Percentiles rank a stretch among this genome's conserved stretches.
Evolutionary conservation across 2,888 invertebrate species (phyloP).

Genomic region (Mesorhabditis spiculigera): DNA sequence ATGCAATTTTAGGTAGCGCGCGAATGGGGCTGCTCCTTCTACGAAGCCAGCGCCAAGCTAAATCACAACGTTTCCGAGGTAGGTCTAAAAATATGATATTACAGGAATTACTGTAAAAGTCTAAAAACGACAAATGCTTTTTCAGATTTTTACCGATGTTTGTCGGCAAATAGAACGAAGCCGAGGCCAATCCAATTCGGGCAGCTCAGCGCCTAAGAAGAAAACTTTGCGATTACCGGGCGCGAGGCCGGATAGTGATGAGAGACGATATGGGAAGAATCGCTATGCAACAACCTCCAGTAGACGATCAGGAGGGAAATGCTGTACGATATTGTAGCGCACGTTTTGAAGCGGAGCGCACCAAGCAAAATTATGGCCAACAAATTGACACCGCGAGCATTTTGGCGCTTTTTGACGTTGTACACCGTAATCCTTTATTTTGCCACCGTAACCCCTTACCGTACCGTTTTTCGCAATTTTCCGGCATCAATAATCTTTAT

Average conservation of each 20-base stretch:
- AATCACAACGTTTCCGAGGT: slow-evolving; percentile 98
- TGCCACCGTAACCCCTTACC: too few species aligned
- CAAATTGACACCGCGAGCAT: too few species aligned
- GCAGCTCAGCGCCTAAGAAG: neutral
- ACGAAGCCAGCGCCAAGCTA: slow-evolving; percentile 99
- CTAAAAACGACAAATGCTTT: neutral
- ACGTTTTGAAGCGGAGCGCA: too few species aligned
- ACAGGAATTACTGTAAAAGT: neutral
- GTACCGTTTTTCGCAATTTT: too few species aligned
- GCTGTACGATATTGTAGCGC: too few species aligned
- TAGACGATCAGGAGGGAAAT: too few species aligned
- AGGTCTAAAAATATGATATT: neutral
- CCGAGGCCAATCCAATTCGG: neutral
- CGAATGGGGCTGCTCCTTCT: slow-evolving; percentile 78
- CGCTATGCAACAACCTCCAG: neutral
- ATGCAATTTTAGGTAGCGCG: slow-evolving; percentile 71
- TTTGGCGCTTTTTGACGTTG: too few species aligned
- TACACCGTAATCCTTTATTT: too few species aligned
- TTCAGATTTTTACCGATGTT: neutral
- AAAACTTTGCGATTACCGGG: neutral
- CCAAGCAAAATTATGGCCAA: too few species aligned
- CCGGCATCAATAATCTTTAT: too few species aligned
- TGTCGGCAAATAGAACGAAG: neutral
- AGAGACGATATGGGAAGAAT: slow-evolving; percentile 6
- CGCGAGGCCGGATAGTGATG: neutral